Percentiles rank a stretch among this genome's conserved stretches.
phyloP scores from a whole-genome alignment of 2,888 invertebrate genomes.

The Eupithecia insigniata region DNA sequence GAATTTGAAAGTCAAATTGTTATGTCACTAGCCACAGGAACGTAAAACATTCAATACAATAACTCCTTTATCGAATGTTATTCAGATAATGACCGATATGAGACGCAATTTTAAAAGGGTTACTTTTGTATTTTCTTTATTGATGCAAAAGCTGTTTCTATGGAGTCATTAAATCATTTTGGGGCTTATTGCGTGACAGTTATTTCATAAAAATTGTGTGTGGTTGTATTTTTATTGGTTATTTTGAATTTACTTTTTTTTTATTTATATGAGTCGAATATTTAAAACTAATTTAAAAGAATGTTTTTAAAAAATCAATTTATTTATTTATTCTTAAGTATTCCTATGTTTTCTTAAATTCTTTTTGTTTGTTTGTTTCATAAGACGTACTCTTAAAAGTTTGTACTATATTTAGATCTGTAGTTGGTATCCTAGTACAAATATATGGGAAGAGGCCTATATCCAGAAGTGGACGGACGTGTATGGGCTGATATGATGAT shows the following conservation, averaged over 20 bases:
- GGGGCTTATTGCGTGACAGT: background rate
- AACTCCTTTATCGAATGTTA: too few relatives aligned
- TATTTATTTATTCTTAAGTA: background rate
- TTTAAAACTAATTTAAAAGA: background rate
- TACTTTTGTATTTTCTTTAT: background rate
- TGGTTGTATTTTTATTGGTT: too few relatives aligned
- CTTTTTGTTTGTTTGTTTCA: too few relatives aligned
- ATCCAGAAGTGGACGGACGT: too few relatives aligned
- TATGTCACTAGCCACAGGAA: background rate
- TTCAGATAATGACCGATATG: background rate
- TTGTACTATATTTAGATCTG: background rate
- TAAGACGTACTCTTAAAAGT: background rate
- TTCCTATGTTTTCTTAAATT: too few relatives aligned
- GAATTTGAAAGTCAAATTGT: background rate
- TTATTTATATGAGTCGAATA: background rate
- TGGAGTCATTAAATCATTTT: conserved; percentile 6
- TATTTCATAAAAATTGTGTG: too few relatives aligned
- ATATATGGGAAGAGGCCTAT: too few relatives aligned
- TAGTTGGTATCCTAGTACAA: background rate
- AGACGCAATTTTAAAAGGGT: background rate
- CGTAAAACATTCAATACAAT: background rate
- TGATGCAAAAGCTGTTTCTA: background rate
- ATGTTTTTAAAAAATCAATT: background rate
- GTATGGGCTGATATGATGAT: too few relatives aligned
- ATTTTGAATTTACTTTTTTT: too few relatives aligned